A percentile compares a stretch with the other conserved stretches of the same genome.
These are phyloP conservation scores for Drosophila paranaensis DNA, from an alignment of 2,888 invertebrate genomes.

Conservation along the genomic window DNA sequence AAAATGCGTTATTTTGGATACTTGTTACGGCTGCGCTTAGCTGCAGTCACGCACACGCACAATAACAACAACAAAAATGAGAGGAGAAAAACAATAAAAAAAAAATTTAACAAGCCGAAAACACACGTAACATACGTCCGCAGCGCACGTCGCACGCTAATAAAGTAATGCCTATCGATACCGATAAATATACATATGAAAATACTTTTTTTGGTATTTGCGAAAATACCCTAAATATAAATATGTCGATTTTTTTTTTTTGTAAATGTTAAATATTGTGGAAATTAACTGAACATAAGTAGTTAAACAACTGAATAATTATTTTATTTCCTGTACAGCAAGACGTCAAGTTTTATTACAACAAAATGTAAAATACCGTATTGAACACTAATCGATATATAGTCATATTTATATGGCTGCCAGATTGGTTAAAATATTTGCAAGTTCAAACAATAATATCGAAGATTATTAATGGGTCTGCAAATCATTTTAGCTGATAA, in stretches of 20 bases:
- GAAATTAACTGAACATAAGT: too few relatives aligned
- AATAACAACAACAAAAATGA: slow-evolving; percentile 57
- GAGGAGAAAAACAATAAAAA: slow-evolving; percentile 50
- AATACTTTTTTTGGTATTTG: slow-evolving; percentile 37
- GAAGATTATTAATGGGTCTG: too few relatives aligned
- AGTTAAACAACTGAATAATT: too few relatives aligned
- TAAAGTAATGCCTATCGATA: slow-evolving; percentile 53
- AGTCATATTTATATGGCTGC: neutral
- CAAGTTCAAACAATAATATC: neutral
- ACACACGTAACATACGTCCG: slow-evolving; percentile 76
- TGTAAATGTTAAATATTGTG: too few relatives aligned
- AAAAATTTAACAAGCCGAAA: slow-evolving; percentile 70
- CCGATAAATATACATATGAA: slow-evolving; percentile 11
- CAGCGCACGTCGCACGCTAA: slow-evolving; percentile 61
- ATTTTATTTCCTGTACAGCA: too few relatives aligned
- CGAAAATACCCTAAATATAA: slow-evolving; percentile 32
- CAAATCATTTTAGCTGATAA: neutral
- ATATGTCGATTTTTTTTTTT: neutral
- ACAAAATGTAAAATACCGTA: neutral
- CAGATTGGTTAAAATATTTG: neutral
- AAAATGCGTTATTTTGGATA: slow-evolving; percentile 19
- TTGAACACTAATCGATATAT: slow-evolving; percentile 1
- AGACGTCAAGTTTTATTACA: neutral
- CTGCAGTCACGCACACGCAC: slow-evolving; percentile 54
- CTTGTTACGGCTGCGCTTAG: slow-evolving; percentile 24